Conservation (phyloP, 2,797 vertebrate species). For the Dipus sagitta region DNA sequence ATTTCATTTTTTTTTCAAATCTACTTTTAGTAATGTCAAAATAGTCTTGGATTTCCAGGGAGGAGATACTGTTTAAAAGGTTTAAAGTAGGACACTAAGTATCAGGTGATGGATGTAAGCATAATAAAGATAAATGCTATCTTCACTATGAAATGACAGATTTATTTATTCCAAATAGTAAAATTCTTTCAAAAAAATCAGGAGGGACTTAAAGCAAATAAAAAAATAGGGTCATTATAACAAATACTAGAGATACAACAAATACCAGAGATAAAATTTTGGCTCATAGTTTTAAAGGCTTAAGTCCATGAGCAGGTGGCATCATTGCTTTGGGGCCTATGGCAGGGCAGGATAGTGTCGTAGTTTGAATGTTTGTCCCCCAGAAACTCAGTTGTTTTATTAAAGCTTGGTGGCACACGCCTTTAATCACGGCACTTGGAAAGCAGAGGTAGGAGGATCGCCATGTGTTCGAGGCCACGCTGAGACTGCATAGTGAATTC, state of each 20-base stretch:
- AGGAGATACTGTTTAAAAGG: neutral
- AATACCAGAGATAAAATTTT: neutral
- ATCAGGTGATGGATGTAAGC: neutral
- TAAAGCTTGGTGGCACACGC: too few species aligned
- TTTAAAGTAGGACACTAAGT: neutral
- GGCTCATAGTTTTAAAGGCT: neutral
- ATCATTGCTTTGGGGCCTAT: too few species aligned
- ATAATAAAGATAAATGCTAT: neutral
- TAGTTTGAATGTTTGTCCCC: too few species aligned
- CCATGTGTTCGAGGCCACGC: too few species aligned
- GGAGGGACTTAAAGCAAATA: neutral
- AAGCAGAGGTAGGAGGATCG: too few species aligned
- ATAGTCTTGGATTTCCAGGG: neutral
- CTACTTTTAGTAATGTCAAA: neutral
- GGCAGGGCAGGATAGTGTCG: neutral
- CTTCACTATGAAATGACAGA: neutral
- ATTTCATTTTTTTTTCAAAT: too few species aligned
- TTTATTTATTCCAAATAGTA: neutral
- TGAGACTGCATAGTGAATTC: too few species aligned
- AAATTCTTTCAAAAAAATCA: conserved; percentile 5
- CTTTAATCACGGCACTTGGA: too few species aligned
- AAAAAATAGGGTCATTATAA: neutral
- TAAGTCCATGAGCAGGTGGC: too few species aligned
- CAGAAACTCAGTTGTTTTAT: neutral
- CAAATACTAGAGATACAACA: neutral